These are phyloP conservation scores for Epinotia nisella DNA, from an alignment of 2,888 invertebrate species.

Conservation along the genomic window DNA sequence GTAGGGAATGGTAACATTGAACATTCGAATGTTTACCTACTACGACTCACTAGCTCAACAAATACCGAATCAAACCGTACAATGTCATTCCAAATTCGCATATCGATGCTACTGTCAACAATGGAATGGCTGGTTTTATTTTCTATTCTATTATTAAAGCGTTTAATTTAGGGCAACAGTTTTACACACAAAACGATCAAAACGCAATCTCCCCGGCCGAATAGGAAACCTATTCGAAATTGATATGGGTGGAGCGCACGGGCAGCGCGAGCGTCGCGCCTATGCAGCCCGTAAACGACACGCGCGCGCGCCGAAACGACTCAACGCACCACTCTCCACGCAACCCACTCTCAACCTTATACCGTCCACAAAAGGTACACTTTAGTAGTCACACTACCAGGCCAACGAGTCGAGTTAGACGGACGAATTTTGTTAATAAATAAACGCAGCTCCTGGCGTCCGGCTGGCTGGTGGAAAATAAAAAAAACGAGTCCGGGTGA, in stretches of 20 bases:
- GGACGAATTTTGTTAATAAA: slow-evolving; percentile 84
- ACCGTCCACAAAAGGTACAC: slow-evolving; percentile 54
- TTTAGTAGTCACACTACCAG: slow-evolving; percentile 47
- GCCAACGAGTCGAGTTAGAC: slow-evolving; percentile 68
- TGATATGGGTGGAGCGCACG: slow-evolving; percentile 83
- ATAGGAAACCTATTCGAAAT: slow-evolving; percentile 84
- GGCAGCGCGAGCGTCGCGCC: slow-evolving; percentile 69
- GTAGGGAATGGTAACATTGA: slow-evolving; percentile 10
- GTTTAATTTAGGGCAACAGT: slow-evolving; percentile 83
- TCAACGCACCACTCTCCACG: slow-evolving; percentile 50
- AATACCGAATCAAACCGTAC: slow-evolving; percentile 66
- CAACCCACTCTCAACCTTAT: slow-evolving; percentile 57
- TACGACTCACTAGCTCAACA: slow-evolving; percentile 66
- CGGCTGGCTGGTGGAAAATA: slow-evolving; percentile 72
- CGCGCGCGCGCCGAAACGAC: slow-evolving; percentile 60
- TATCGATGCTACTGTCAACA: slow-evolving; percentile 67
- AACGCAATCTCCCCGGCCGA: slow-evolving; percentile 78
- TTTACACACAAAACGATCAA: slow-evolving; percentile 83
- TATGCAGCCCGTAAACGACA: slow-evolving; percentile 80
- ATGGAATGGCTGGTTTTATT: slow-evolving; percentile 67
- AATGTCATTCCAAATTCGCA: slow-evolving; percentile 58
- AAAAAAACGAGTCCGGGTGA: slow-evolving; percentile 67
- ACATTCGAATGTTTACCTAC: slow-evolving; percentile 59
- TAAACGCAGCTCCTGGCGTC: slow-evolving; percentile 78
- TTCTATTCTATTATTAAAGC: slow-evolving; percentile 82